Percentiles rank a stretch among this genome's conserved stretches.
Evolutionary conservation across 2,797 vertebrate genomes (phyloP).

Genomic region (Anas acuta): DNA sequence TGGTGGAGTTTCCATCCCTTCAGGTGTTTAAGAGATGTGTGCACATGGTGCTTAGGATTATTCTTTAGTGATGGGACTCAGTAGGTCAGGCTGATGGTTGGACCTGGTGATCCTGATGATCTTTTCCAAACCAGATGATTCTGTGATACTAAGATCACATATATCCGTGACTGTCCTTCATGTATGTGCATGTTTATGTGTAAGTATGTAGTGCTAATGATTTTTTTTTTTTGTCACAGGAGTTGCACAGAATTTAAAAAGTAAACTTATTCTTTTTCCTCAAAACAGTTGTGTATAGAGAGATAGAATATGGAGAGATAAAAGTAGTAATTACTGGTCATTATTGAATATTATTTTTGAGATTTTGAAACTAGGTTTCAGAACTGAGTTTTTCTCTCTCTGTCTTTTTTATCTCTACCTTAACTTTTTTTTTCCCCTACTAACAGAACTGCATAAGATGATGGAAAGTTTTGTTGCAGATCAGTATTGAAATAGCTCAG

Average conservation of each 20-base stretch:
- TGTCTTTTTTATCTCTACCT: not conserved
- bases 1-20: no score
- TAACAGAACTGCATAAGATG: not conserved
- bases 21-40: no score
- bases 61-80: no score
- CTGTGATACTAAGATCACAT: not conserved
- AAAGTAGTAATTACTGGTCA: not conserved
- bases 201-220: not conserved
- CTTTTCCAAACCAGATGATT: no score
- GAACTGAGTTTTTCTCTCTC: not conserved
- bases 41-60: no score
- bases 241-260: conserved; percentile 17
- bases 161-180: not conserved
- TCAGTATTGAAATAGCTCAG: not conserved
- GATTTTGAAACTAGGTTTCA: not conserved
- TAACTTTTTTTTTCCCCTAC: not conserved
- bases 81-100: no score
- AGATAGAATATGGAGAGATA: not conserved
- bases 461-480: not conserved
- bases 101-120: no score
- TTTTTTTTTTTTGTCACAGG: not conserved
- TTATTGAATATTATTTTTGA: not conserved
- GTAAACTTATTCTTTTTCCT: not conserved
- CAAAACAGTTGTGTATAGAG: not conserved
- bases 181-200: not conserved